These are phyloP conservation scores for Minunthozetes semirufus DNA, from an alignment of 2,888 invertebrate genomes.

Conservation along the genomic window DNA sequence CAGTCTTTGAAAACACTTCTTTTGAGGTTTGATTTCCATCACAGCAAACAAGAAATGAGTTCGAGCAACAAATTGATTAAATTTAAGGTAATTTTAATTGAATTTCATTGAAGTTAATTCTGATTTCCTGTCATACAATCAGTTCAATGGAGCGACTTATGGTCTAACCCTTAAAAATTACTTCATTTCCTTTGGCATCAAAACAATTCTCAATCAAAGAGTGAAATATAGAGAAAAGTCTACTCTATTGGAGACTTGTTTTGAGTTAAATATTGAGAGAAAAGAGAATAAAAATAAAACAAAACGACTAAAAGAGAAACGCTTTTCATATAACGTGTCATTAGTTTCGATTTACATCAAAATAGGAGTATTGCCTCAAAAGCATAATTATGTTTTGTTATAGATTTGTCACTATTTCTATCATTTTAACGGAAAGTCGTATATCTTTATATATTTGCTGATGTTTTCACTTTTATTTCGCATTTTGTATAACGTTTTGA, in stretches of 20 bases:
- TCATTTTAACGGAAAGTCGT: background rate
- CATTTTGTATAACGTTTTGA: background rate
- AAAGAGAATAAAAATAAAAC: background rate
- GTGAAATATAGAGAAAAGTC: background rate
- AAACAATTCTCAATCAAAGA: background rate
- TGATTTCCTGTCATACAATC: background rate
- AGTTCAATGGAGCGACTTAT: background rate
- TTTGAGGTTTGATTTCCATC: too few species aligned
- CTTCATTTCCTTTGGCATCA: background rate
- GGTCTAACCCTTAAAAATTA: background rate
- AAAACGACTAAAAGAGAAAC: too few species aligned
- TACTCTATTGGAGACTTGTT: background rate
- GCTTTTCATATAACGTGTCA: background rate
- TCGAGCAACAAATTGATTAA: too few species aligned
- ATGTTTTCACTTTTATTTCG: background rate
- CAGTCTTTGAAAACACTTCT: too few species aligned
- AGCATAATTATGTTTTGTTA: slow-evolving; percentile 2
- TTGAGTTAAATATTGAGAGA: background rate
- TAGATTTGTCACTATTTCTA: background rate
- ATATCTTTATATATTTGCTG: slow-evolving; percentile 16
- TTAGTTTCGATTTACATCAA: slow-evolving; percentile 4
- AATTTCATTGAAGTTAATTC: background rate
- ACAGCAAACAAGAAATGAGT: too few species aligned
- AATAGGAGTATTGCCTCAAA: background rate
- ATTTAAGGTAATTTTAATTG: too few species aligned